Percentiles rank a stretch among this genome's conserved stretches.
phyloP scores from a whole-genome alignment of 2,113 vertebrate genomes.

The Saccopteryx bilineata region DNA sequence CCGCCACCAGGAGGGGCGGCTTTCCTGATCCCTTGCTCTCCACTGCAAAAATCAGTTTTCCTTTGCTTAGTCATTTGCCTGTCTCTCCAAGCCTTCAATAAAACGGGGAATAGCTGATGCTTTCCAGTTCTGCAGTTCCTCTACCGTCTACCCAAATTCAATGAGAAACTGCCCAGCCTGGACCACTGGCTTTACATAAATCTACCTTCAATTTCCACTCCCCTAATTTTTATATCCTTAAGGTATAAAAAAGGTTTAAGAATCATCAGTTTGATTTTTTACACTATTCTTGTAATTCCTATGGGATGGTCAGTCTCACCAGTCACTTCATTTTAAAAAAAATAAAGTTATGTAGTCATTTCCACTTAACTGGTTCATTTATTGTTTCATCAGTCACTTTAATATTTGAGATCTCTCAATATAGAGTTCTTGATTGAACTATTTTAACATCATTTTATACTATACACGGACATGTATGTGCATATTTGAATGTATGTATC shows the following conservation, averaged over 20 bases:
- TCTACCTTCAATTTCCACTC: neutral
- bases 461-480: neutral
- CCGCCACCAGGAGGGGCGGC: too few relatives aligned
- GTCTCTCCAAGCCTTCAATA: too few relatives aligned
- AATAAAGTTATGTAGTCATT: neutral
- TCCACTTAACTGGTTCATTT: constrained; percentile 2
- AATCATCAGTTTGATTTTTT: neutral
- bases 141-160: too few relatives aligned
- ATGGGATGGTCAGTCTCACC: neutral
- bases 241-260: neutral
- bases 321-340: neutral
- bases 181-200: neutral
- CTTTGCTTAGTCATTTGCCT: too few relatives aligned
- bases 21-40: too few relatives aligned
- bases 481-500: neutral
- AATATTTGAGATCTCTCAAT: constrained; percentile 22
- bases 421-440: constrained; percentile 1
- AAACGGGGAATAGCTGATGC: too few relatives aligned
- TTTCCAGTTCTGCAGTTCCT: too few relatives aligned
- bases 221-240: neutral
- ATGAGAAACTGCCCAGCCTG: too few relatives aligned
- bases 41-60: too few relatives aligned
- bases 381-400: constrained; percentile 23
- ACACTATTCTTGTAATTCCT: neutral
- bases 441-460: neutral